Percentiles rank a stretch among this genome's conserved stretches.
These are phyloP conservation scores for Pseudochirops cupreus DNA, from an alignment of 2,797 vertebrate genomes.

Conservation along the genomic window DNA sequence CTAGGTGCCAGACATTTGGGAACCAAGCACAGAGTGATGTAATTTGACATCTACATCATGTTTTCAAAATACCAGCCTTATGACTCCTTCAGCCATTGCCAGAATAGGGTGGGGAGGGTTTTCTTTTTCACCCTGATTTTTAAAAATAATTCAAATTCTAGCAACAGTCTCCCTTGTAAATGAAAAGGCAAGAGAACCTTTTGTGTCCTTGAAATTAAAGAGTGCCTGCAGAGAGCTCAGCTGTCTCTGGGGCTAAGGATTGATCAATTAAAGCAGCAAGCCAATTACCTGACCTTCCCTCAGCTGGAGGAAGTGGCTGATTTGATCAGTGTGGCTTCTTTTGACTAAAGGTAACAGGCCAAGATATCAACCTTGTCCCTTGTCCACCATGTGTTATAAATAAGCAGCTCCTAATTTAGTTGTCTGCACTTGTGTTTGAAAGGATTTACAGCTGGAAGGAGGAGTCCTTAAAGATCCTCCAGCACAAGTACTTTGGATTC, in stretches of 20 bases:
- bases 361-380: not conserved
- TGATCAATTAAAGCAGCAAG: not conserved
- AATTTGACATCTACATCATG: conserved; percentile 74
- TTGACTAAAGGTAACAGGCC: not conserved
- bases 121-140: conserved; percentile 56
- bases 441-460: not conserved
- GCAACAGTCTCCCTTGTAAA: not conserved
- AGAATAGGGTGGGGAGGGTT: conserved; percentile 36
- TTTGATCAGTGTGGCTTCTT: not conserved
- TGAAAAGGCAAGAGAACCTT: not conserved
- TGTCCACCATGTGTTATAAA: not conserved
- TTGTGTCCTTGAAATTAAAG: not conserved
- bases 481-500: not conserved
- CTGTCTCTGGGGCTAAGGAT: fast-evolving
- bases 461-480: not conserved
- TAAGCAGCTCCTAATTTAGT: not conserved
- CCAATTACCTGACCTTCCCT: not conserved
- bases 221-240: not conserved
- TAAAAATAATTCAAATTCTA: not conserved
- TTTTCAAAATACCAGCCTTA: conserved; percentile 79
- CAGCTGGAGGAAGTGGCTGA: not conserved
- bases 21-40: conserved; percentile 69
- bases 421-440: not conserved
- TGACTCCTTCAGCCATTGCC: not conserved
- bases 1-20: conserved; percentile 67